A percentile compares a stretch with the other conserved stretches of the same genome.
Evolutionary conservation across 2,113 vertebrate genomes (phyloP).

Genomic region (Brachypodius melanocephalos): DNA sequence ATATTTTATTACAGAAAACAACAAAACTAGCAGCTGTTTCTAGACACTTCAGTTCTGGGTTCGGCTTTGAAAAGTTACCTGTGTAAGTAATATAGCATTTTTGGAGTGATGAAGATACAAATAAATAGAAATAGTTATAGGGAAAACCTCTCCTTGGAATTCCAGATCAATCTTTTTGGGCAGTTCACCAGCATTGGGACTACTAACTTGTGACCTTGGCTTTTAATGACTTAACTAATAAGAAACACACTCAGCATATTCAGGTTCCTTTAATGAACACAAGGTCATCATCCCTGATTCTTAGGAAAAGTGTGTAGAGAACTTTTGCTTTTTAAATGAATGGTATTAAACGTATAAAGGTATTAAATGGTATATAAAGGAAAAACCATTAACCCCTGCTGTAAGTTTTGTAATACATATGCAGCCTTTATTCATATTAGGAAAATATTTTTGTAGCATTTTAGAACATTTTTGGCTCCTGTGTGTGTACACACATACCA

Average conservation of each 20-base stretch:
- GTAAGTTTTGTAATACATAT: not conserved
- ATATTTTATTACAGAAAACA: not conserved
- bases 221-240: not conserved
- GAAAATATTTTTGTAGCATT: not conserved
- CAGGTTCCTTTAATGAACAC: not conserved
- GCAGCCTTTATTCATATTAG: not conserved
- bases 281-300: not conserved
- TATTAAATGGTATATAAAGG: not conserved
- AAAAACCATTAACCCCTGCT: not conserved
- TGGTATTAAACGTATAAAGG: accelerated
- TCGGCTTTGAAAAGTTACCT: not conserved
- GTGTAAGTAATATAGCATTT: not conserved
- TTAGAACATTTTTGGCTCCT: not conserved
- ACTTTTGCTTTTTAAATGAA: not conserved
- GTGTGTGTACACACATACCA: accelerated
- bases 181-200: not conserved
- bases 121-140: not conserved
- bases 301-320: not conserved
- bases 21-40: not conserved
- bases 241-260: not conserved
- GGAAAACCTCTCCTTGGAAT: not conserved
- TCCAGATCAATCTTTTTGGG: not conserved
- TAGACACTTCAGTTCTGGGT: not conserved
- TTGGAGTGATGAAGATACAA: not conserved
- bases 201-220: not conserved